Conservation (phyloP, 2,888 invertebrate species). For the Chloroclystis v-ata region DNA sequence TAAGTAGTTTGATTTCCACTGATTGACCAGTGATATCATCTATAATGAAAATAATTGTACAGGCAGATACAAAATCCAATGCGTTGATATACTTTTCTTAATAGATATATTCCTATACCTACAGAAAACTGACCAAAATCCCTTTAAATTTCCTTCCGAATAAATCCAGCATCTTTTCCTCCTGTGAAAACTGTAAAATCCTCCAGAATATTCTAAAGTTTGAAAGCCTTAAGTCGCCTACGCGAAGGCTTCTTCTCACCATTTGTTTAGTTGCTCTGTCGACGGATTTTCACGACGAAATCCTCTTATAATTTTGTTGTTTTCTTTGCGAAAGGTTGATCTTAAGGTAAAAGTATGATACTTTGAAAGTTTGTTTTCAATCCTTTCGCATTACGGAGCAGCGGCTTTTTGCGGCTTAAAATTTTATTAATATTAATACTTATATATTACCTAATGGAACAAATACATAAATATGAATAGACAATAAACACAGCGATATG, state of each 20-base stretch:
- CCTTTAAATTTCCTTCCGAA: neutral
- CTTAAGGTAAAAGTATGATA: constrained; percentile 14
- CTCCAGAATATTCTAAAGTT: constrained; percentile 20
- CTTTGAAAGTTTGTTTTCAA: constrained; percentile 10
- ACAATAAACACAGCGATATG: no score
- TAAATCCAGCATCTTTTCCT: constrained; percentile 2
- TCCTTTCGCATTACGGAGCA: neutral
- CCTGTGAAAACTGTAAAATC: constrained; percentile 19
- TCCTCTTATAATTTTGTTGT: constrained; percentile 25
- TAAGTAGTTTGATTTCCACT: no score
- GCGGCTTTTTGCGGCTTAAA: neutral
- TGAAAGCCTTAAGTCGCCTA: constrained; percentile 12
- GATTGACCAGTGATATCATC: no score
- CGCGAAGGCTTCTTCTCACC: constrained; percentile 23
- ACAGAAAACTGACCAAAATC: no score
- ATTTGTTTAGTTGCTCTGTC: constrained; percentile 27
- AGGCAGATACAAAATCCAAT: no score
- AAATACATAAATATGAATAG: no score
- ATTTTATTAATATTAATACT: neutral
- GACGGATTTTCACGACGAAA: constrained; percentile 25
- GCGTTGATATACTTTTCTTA: no score
- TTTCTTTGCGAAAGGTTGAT: constrained; percentile 17
- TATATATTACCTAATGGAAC: no score
- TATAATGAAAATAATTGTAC: no score
- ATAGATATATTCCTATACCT: no score